These are phyloP conservation scores for Phyllostomus discolor DNA, from an alignment of 2,113 vertebrate species.

Conservation along the genomic window DNA sequence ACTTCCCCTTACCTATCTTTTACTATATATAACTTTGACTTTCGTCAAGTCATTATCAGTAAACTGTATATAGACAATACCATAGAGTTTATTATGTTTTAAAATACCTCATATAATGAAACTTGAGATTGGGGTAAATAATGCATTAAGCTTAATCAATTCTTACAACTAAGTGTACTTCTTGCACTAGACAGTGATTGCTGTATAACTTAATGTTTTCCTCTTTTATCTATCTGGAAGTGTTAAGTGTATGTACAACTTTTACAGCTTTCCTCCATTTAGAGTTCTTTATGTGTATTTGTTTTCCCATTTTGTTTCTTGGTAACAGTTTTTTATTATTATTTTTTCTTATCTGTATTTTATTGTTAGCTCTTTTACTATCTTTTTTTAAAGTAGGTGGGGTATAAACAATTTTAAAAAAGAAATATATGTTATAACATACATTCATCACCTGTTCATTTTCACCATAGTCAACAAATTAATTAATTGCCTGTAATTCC, in stretches of 20 bases:
- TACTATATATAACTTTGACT: not conserved
- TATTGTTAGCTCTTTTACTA: not conserved
- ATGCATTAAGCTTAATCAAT: not conserved
- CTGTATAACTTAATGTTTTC: not conserved
- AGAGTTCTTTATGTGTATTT: not conserved
- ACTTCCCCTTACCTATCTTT: not conserved
- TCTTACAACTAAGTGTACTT: not conserved
- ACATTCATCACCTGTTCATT: not conserved
- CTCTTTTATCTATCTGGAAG: not conserved
- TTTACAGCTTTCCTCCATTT: not conserved
- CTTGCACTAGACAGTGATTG: not conserved
- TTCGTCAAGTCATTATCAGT: not conserved
- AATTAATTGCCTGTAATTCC: not conserved
- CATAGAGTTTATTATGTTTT: not conserved
- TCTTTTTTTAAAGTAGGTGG: not conserved
- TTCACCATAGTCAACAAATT: not conserved
- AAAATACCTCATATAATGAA: not conserved
- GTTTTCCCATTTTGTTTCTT: not conserved
- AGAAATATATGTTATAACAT: not conserved
- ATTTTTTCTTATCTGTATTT: not conserved
- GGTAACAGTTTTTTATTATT: not conserved
- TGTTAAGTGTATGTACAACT: not conserved
- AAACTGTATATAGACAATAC: not conserved
- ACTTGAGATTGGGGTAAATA: not conserved
- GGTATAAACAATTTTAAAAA: not conserved